Evolutionary conservation across 2,797 vertebrate species (phyloP), one percentile per base, ranked within the genome.

Genomic region (Lepus townsendii): DNA sequence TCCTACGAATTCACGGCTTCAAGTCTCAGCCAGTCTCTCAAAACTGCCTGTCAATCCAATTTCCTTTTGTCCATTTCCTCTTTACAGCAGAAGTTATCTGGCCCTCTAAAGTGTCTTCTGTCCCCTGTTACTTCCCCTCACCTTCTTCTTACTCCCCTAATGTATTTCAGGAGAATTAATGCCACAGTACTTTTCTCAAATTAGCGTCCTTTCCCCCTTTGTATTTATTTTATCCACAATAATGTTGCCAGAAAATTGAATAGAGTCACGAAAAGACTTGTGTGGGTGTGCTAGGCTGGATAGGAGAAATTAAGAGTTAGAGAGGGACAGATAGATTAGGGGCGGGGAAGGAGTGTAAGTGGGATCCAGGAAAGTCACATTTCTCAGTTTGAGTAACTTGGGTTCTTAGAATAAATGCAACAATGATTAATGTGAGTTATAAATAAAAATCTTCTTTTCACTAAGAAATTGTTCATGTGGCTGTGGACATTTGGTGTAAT

Each of bases 341-440:
- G 8, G 11, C 47, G 9, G 38, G n/a, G 27, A 16, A 32, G 26
- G 22, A 66, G 20, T 8, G 3, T 60, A 60, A 5, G 50, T 26
- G 38, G 17, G 13, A 52, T 47, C 88, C 66, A 75, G 47, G 22
- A 35, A 73, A 47, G 32, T 16, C 12, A 42, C 19, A 9, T 66
- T 19, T 62, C 83, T 78, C 22, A 73, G 50, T 91, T 72, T 93
- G 66, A 88, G 42, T 88, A 73, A 91, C 62, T 86, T n/a, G 42
- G 4, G 65, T 80, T 73, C 27, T 88, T 78, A 95, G 47, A 86
- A 82, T 5, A 91, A 62, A 88, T 62, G 0, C 12, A 79, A 72
- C 62, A 79, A 54, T 62, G 38, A 30, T 65, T 88, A 85, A 62
- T 75, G n/a, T 88, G 52, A 73, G 42, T 63, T 90, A 65, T 32